Evolutionary conservation across 2,113 vertebrate species (phyloP), one percentile per base, ranked within the genome.

Genomic region (Galbula dea): DNA sequence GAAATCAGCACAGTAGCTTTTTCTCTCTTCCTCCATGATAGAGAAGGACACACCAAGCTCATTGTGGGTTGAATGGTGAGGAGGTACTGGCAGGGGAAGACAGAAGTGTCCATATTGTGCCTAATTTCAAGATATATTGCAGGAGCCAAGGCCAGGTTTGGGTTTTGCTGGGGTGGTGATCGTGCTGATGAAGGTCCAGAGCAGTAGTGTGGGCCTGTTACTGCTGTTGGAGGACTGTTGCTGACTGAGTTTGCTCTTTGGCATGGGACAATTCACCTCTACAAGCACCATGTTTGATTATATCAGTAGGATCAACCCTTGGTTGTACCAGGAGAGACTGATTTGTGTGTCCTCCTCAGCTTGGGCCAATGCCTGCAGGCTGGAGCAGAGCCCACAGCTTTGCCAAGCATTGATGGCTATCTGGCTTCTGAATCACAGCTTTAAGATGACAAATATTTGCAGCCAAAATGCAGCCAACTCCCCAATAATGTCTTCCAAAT

Each of bases 21-120:
- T 63, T 32, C 71, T 58, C 18, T 23, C 37, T 82, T 69, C 15
- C 26, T 82, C 43, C 30, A 14, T 0, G 2, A 57, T 19, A 36
- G 11, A 3, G 11, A 16, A 48, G 72, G 37, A 75, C 10, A 15
- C 0, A 0, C 7, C 1, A 2, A 63, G 63, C n/a, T 37, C 12
- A 6, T 16, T 1, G 0, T 4, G 37, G 6, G 22, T 57, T 0
- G 2, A 29, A 6, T 10, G 45, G 11, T 5, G 2, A 59, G 41
- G 36, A 48, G 30, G 22, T 10, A 17, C 61, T 84, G 46, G 2
- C 20, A 65, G 49, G 32, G 41, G 29, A 46, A 74, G 17, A 59
- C 19, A 52, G 13, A 26, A 65, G 19, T 23, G 45, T 18, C 63
- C 8, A 0, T 36, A 52, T 6, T 0, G 0, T 69, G 24, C 30